These are phyloP conservation scores for Tenthredo livida DNA, from an alignment of 2,888 invertebrate species.

Conservation along the genomic window DNA sequence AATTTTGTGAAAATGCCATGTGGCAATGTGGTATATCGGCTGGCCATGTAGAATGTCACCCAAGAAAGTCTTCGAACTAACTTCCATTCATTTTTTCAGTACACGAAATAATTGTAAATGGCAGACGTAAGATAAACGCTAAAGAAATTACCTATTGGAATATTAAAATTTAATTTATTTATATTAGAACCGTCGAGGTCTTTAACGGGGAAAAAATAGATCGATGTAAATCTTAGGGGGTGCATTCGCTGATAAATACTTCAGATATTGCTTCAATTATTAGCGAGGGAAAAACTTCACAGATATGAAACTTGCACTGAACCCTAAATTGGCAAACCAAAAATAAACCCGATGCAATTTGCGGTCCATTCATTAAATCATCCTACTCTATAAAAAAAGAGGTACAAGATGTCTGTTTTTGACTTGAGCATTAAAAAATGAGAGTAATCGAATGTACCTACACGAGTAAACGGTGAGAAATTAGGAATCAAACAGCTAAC, in stretches of 20 bases:
- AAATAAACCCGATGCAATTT: conserved; percentile 1
- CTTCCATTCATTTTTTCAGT: not conserved
- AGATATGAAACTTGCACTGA: too few species aligned
- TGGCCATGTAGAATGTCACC: too few species aligned
- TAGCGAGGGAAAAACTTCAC: not conserved
- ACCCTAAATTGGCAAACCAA: not conserved
- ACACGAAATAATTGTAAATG: not conserved
- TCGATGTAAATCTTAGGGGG: conserved; percentile 14
- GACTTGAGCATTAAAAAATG: not conserved
- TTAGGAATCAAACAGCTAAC: not conserved
- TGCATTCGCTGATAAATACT: not conserved
- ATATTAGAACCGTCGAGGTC: not conserved
- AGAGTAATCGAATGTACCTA: not conserved
- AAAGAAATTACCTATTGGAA: not conserved
- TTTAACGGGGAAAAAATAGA: not conserved
- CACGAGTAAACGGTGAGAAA: not conserved
- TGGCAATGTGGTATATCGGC: too few species aligned
- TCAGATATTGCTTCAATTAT: conserved; percentile 15
- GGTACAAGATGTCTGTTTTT: too few species aligned
- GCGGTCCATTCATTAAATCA: not conserved
- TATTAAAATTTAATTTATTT: conserved; percentile 23
- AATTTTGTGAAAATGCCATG: too few species aligned
- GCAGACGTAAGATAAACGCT: not conserved
- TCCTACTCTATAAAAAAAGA: not conserved
- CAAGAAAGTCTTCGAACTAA: not conserved